These are phyloP conservation scores for Catocala sponsa DNA, from an alignment of 2,888 invertebrate genomes.

Conservation along the genomic window DNA sequence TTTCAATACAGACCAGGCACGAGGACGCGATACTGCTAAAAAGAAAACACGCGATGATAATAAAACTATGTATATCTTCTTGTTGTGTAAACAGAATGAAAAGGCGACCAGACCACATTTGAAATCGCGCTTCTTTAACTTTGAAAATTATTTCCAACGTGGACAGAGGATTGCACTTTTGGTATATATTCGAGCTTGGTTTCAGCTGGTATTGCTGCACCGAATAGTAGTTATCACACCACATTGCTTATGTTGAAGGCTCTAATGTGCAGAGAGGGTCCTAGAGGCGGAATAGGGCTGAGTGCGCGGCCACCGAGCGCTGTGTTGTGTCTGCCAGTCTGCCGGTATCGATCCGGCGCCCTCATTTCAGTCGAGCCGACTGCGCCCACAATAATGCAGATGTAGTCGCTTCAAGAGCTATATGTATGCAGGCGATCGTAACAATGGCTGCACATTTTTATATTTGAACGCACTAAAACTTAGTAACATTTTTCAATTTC, in stretches of 20 bases:
- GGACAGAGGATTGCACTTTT: slow-evolving; percentile 27
- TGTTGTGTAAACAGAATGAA: slow-evolving; percentile 32
- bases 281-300: slow-evolving; percentile 43
- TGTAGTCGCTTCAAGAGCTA: slow-evolving; percentile 66
- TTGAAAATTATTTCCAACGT: slow-evolving; percentile 31
- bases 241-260: slow-evolving; percentile 33
- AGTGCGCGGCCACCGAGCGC: slow-evolving; percentile 42
- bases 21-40: slow-evolving; percentile 24
- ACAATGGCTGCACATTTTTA: slow-evolving; percentile 42
- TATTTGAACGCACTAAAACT: slow-evolving; percentile 41
- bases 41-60: slow-evolving; percentile 23
- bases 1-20: slow-evolving; percentile 9
- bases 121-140: slow-evolving; percentile 23
- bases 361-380: slow-evolving; percentile 79
- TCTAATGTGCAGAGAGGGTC: slow-evolving; percentile 23
- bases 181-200: slow-evolving; percentile 30
- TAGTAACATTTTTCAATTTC: slow-evolving; percentile 42
- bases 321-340: slow-evolving; percentile 85
- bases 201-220: slow-evolving; percentile 27
- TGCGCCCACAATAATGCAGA: slow-evolving; percentile 71
- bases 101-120: slow-evolving; percentile 24
- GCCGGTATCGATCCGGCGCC: slow-evolving; percentile 87
- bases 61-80: slow-evolving; percentile 22
- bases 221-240: slow-evolving; percentile 35
- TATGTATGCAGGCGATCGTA: slow-evolving; percentile 55